phyloP scores from a whole-genome alignment of 2,797 vertebrate species.

The Pelodytes ibericus region DNA sequence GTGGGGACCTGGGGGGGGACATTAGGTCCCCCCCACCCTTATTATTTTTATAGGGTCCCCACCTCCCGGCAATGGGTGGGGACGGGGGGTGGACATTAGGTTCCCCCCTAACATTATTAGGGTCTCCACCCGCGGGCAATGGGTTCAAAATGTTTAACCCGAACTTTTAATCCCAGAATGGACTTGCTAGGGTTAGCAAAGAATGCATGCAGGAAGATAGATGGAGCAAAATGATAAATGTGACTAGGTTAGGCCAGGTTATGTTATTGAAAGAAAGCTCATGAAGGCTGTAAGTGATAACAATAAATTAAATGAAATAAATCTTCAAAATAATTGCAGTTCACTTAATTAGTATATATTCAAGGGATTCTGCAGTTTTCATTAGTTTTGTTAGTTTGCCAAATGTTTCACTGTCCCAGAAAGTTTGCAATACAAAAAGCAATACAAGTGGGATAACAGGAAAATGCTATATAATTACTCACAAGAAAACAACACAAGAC shows the following conservation, averaged over 20 bases:
- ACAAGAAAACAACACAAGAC: no score
- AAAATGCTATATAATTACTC: constrained; percentile 3
- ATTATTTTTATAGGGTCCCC: no score
- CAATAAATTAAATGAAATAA: constrained; percentile 43
- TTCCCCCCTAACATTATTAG: no score
- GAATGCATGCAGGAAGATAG: no score
- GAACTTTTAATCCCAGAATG: no score
- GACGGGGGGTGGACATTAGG: no score
- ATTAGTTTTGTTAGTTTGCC: neutral
- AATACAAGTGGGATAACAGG: neutral
- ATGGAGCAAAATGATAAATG: neutral
- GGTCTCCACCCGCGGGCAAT: no score
- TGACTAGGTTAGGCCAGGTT: constrained; percentile 1
- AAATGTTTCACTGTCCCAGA: constrained; percentile 16
- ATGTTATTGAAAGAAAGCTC: constrained; percentile 25
- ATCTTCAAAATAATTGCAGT: constrained; percentile 26
- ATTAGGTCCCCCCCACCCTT: no score
- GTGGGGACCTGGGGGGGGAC: no score
- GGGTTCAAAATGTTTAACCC: no score
- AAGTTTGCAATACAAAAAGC: constrained; percentile 4
- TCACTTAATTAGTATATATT: constrained; percentile 40
- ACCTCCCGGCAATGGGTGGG: no score
- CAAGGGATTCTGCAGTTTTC: constrained; percentile 15
- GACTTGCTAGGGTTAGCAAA: no score
- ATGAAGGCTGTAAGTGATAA: constrained; percentile 42